Percentiles rank a stretch among this genome's conserved stretches.
These are phyloP conservation scores for Lordiphosa fenestrarum DNA, from an alignment of 2,888 invertebrate species.

Conservation along the genomic window DNA sequence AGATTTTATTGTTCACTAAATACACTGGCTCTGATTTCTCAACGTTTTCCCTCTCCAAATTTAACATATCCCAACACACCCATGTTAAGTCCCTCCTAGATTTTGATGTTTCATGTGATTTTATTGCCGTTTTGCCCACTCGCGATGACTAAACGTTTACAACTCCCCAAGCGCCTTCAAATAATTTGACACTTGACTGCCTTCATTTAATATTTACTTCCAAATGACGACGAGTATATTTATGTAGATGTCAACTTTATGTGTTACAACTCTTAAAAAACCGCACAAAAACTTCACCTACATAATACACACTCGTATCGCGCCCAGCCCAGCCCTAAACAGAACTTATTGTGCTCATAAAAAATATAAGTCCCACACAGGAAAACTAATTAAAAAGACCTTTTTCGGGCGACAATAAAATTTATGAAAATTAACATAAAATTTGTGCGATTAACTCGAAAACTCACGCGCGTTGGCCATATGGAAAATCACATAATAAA, in stretches of 20 bases:
- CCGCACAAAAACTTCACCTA: slow-evolving; percentile 16
- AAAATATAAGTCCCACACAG: slow-evolving; percentile 58
- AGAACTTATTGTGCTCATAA: slow-evolving; percentile 61
- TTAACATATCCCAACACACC: slow-evolving; percentile 21
- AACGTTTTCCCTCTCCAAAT: slow-evolving; percentile 3
- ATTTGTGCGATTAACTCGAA: slow-evolving; percentile 74
- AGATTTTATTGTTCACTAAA: slow-evolving; percentile 37
- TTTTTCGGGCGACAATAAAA: slow-evolving; percentile 65
- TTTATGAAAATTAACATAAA: slow-evolving; percentile 78
- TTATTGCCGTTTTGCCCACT: slow-evolving; percentile 31
- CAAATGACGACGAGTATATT: slow-evolving; percentile 28
- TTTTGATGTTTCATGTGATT: slow-evolving; percentile 9
- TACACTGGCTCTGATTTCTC: slow-evolving; percentile 28
- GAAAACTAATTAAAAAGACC: slow-evolving; percentile 73
- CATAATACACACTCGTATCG: not conserved
- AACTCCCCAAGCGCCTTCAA: slow-evolving; percentile 63
- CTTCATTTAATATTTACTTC: slow-evolving; percentile 9
- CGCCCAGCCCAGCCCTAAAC: slow-evolving; percentile 17
- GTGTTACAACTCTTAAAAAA: slow-evolving; percentile 69
- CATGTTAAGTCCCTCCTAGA: not conserved
- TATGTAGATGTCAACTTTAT: slow-evolving; percentile 65
- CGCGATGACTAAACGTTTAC: slow-evolving; percentile 56
- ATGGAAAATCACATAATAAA: slow-evolving; percentile 75
- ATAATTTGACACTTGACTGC: slow-evolving; percentile 74
- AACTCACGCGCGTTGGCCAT: slow-evolving; percentile 62